Evolutionary conservation across 1,140 invertebrate species (phyloP).

Genomic region (Drosophila nikananu): DNA sequence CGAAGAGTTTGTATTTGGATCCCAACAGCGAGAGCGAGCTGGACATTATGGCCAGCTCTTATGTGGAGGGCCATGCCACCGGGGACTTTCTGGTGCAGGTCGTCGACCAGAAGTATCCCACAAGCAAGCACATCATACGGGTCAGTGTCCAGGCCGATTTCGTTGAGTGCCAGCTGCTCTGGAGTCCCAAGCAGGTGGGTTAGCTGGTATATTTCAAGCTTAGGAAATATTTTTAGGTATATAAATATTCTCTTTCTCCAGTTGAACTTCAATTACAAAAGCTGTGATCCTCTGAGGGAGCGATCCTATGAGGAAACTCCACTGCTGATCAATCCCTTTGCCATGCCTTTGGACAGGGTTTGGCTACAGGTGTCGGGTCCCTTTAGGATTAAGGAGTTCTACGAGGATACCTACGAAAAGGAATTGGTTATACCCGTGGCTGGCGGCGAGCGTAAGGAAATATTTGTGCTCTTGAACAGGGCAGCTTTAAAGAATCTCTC

Average conservation of each 20-base stretch:
- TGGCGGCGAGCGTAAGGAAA: constrained; percentile 53
- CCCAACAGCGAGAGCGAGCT: constrained; percentile 25
- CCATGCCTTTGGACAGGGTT: constrained; percentile 26
- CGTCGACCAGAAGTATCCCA: constrained; percentile 56
- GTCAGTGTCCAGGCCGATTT: constrained; percentile 52
- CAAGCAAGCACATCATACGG: constrained; percentile 57
- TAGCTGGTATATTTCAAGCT: not conserved
- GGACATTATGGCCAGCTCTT: constrained; percentile 56
- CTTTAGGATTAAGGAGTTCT: constrained; percentile 69
- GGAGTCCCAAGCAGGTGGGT: constrained; percentile 45
- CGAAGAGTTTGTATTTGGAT: constrained; percentile 50
- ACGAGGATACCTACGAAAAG: constrained; percentile 55
- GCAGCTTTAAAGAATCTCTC: constrained; percentile 28
- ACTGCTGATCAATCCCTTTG: constrained; percentile 35
- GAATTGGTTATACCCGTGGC: constrained; percentile 33
- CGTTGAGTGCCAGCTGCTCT: constrained; percentile 44
- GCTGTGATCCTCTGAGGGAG: constrained; percentile 55
- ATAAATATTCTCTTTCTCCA: not conserved
- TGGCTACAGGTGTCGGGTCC: constrained; percentile 56
- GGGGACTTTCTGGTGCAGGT: constrained; percentile 66
- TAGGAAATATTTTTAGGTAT: too few relatives aligned
- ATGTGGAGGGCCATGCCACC: constrained; percentile 35
- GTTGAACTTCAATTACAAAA: constrained; percentile 54
- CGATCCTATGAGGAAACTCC: constrained; percentile 42
- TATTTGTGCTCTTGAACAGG: constrained; percentile 58